Evolutionary conservation across 2,113 vertebrate genomes (phyloP).

Genomic region (Lagopus muta): DNA sequence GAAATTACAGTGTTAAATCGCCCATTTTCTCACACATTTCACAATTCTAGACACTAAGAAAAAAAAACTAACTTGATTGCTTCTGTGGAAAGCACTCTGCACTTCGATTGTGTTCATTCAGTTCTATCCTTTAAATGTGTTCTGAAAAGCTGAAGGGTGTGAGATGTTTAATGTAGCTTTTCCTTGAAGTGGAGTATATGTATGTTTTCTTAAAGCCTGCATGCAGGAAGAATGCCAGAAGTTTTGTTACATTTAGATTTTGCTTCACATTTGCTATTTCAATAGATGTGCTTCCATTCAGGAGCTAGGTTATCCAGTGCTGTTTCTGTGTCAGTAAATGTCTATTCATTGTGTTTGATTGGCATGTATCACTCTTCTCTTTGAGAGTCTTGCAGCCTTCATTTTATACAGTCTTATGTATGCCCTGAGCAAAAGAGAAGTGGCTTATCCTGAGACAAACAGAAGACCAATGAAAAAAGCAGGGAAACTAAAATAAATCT

Average conservation of each 20-base stretch:
- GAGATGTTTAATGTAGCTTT: background rate
- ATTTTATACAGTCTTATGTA: background rate
- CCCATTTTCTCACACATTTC: slow-evolving; percentile 23
- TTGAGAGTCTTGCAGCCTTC: background rate
- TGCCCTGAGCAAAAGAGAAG: background rate
- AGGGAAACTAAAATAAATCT: background rate
- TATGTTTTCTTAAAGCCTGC: background rate
- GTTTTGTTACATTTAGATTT: background rate
- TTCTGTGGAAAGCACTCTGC: background rate
- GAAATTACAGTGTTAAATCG: background rate
- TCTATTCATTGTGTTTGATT: background rate
- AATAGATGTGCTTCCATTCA: background rate
- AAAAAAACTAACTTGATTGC: background rate
- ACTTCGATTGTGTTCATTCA: background rate
- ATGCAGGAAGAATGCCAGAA: background rate
- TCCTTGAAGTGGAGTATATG: background rate
- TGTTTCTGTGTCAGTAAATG: background rate
- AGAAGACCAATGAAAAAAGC: background rate
- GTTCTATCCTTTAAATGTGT: background rate
- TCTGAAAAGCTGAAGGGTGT: slow-evolving; percentile 9
- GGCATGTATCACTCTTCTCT: background rate
- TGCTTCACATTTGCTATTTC: background rate
- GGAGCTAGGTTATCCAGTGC: background rate
- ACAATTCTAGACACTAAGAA: background rate
- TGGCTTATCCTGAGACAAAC: background rate